These are phyloP conservation scores for Meta bourneti DNA, from an alignment of 2,888 invertebrate species.

Conservation along the genomic window DNA sequence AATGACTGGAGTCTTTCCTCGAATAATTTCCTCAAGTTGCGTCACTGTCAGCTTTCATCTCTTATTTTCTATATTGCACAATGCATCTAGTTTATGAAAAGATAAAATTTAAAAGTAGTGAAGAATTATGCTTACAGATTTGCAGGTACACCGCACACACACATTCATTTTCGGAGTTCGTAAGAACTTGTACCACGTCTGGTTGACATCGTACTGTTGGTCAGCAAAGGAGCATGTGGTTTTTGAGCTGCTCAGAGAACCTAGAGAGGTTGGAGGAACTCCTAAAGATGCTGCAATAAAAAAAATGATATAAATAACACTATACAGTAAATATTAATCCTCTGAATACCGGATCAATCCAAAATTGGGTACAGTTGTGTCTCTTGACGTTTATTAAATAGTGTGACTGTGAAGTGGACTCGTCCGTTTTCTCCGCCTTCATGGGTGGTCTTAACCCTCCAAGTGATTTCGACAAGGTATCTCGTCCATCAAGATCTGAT, in stretches of 20 bases:
- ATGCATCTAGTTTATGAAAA: too few species aligned
- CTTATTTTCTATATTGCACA: too few species aligned
- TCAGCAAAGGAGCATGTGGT: constrained; percentile 38
- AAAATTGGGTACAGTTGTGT: not conserved
- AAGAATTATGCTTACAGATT: constrained; percentile 42
- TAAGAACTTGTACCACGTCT: constrained; percentile 62
- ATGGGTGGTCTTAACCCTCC: too few species aligned
- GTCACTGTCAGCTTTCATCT: too few species aligned
- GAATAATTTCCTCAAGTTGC: too few species aligned
- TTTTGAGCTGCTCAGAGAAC: not conserved
- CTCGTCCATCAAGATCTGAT: too few species aligned
- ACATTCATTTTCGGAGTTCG: constrained; percentile 14
- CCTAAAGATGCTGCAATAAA: constrained; percentile 41
- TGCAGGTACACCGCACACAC: constrained; percentile 64
- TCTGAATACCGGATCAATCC: not conserved
- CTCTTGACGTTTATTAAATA: not conserved
- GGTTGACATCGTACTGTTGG: constrained; percentile 49
- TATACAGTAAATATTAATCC: too few species aligned
- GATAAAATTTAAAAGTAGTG: too few species aligned
- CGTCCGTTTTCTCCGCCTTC: too few species aligned
- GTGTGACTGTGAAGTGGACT: not conserved
- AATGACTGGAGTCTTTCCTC: too few species aligned
- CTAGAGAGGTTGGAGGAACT: constrained; percentile 17
- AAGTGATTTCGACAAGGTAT: too few species aligned
- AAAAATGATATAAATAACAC: not conserved